Base-by-base conservation (phyloP, 2,888 invertebrate species). In the Rhagonycha lutea region DNA sequence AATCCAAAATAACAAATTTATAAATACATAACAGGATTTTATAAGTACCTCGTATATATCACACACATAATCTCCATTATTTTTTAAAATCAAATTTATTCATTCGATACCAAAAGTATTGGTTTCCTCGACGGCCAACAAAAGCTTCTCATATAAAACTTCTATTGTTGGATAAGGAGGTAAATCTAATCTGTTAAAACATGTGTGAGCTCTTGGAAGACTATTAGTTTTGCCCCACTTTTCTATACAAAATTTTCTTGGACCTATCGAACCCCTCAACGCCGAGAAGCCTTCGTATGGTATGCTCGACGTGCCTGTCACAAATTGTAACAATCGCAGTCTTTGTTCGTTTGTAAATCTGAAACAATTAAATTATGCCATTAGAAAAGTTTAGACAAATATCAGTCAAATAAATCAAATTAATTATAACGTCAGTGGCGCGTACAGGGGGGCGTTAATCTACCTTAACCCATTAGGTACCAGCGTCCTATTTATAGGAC, bases 221-320 rank as follows among this genome's bases (percentile, higher is more conserved):
- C 97, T 96, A 87, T 97, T 96, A 32, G 96, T 94, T 86, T 96
- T 95, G 79, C 98, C 98, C 98, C 98, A 98, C 86, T 98, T 97
- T 88, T 98, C 98, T 83, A 98, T 95, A 89, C 98, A 98, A 90
- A 98, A 98, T 83, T 97, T 95, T 14, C 98, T 91, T 61, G 98
- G 98, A 1, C 98, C 98, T 65, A 97, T 98, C 8, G 97, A 97
- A 73, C 99, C 99, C 62, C 98, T 91, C 74, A 99, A 89, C 3
- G 98, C 98, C 0, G 97, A 91, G 89, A 99, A 99, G 1, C 99
- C 99, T 87, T 99, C 98, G 88, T 97, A 98, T 0, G 99, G 99
- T 84, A 99, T 96, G 83, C 97, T 98, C 0, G 98, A 98, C 0
- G 98, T 98, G 63, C 99, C 99, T 9, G 99, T 99, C 78, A 99